Conservation (phyloP, 2,888 invertebrate genomes). For the Nomada lathburiana region DNA sequence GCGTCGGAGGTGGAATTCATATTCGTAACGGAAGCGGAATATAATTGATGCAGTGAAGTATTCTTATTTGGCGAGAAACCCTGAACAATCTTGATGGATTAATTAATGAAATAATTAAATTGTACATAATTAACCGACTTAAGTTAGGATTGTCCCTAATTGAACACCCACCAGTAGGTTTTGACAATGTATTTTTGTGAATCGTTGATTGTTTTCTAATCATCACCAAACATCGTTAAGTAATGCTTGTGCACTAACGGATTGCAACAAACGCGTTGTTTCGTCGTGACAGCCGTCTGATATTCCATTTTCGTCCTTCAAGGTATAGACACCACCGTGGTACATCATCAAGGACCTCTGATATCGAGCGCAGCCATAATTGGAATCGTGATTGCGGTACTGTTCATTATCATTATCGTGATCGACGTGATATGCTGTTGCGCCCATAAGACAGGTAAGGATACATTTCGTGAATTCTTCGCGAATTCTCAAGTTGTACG, state of each 20-base stretch:
- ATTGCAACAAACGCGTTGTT: slow-evolving; percentile 55
- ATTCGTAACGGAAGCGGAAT: not conserved
- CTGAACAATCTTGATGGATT: not conserved
- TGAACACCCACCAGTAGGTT: slow-evolving; percentile 78
- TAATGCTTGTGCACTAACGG: slow-evolving; percentile 83
- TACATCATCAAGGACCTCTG: slow-evolving; percentile 84
- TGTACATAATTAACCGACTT: too few relatives aligned
- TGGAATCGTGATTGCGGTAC: slow-evolving; percentile 92
- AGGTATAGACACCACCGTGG: slow-evolving; percentile 79
- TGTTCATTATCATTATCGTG: slow-evolving; percentile 89
- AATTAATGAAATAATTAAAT: too few relatives aligned
- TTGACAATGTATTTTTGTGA: slow-evolving; percentile 23
- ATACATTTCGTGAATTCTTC: not conserved
- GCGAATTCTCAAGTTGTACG: too few relatives aligned
- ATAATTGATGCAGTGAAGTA: not conserved
- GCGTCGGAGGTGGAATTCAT: too few relatives aligned
- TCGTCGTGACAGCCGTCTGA: slow-evolving; percentile 8
- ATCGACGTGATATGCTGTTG: slow-evolving; percentile 94
- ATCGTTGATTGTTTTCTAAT: slow-evolving; percentile 18
- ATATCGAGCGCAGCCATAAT: slow-evolving; percentile 92
- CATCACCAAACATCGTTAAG: slow-evolving; percentile 82
- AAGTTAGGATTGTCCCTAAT: not conserved
- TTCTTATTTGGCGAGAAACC: not conserved
- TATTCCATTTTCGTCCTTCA: slow-evolving; percentile 70
- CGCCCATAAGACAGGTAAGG: slow-evolving; percentile 86